Evolutionary conservation across 2,797 vertebrate genomes (phyloP), one percentile per base, ranked within the genome.

Genomic region (Enteromius treurensis): DNA sequence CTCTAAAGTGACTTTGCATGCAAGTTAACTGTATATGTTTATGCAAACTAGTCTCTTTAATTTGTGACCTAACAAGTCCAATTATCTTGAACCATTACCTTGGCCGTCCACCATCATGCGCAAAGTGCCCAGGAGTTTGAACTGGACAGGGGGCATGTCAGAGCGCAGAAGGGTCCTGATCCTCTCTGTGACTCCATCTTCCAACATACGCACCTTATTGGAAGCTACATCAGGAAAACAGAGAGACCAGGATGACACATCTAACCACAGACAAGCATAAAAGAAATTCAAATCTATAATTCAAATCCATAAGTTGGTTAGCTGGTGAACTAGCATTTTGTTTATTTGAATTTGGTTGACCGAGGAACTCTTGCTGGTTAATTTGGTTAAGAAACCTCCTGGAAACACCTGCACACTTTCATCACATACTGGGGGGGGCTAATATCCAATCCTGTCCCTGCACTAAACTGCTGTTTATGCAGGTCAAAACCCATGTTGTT

Each of bases 81-180:
- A 29, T 75, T 69, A 77, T 80, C 26, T 11, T 79, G 15, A 45
- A 74, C 53, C 15, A 68, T 34, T 88, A 97, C 97, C 96, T 94
- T 97, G 96, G n/a, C 96, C 96, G 3, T 97, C 96, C 89, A 96
- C 95, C 93, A 97, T 92, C 94, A 95, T 96, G 17, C 96, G 94
- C 3, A 97, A 83, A 0, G 95, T 97, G 0, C 95, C 96, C 3
- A 97, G 92, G 4, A 97, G 94, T 82, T 96, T 97, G 82, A 96
- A 96, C 86, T 97, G 97, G 79, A 94, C 95, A 0, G 97, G 96
- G 0, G 96, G 95, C 92, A 95, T 96, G 90, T 97, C 95, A 0
- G 96, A 95, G 55, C 93, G 93, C 58, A 97, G 92, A 32, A 97
- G 93, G 0, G 89, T 91, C 91, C 96, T 94, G 70, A 97, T 96